These are phyloP conservation scores for Eulithis prunata DNA, from an alignment of 2,888 invertebrate genomes.

Conservation along the genomic window DNA sequence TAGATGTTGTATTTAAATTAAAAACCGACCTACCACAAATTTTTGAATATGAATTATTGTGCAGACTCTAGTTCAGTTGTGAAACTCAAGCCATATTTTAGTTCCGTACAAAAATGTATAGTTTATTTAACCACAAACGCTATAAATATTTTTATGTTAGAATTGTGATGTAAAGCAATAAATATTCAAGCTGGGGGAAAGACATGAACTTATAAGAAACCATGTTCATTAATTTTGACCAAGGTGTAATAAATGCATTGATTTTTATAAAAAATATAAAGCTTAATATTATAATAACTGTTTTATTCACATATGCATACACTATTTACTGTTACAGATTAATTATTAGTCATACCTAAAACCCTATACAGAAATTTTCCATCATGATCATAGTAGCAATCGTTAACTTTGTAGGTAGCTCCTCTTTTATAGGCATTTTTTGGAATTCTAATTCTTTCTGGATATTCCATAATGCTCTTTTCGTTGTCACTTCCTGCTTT, in stretches of 20 bases:
- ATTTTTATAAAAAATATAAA: constrained; percentile 78
- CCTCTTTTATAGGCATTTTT: constrained; percentile 85
- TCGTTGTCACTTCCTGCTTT: constrained; percentile 52
- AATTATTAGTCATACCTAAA: constrained; percentile 83
- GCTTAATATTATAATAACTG: constrained; percentile 59
- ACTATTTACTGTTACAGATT: constrained; percentile 20
- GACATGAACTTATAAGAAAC: constrained; percentile 43
- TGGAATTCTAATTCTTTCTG: constrained; percentile 88
- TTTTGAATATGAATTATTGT: background rate
- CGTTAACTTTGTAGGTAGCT: constrained; percentile 89
- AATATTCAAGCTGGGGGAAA: constrained; percentile 30
- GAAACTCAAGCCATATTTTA: constrained; percentile 69
- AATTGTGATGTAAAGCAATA: constrained; percentile 34
- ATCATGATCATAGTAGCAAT: constrained; percentile 92
- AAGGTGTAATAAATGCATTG: constrained; percentile 75
- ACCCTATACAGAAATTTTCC: constrained; percentile 92
- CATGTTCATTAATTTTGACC: constrained; percentile 67
- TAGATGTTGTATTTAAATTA: constrained; percentile 3
- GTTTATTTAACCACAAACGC: constrained; percentile 34
- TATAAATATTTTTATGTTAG: constrained; percentile 42
- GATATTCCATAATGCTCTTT: constrained; percentile 68
- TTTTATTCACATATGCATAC: constrained; percentile 60
- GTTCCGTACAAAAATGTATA: constrained; percentile 68
- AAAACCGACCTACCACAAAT: background rate
- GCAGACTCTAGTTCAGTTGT: constrained; percentile 32